Base-by-base conservation (phyloP, 2,113 vertebrate genomes). In the Nothobranchius kuhntae region DNA sequence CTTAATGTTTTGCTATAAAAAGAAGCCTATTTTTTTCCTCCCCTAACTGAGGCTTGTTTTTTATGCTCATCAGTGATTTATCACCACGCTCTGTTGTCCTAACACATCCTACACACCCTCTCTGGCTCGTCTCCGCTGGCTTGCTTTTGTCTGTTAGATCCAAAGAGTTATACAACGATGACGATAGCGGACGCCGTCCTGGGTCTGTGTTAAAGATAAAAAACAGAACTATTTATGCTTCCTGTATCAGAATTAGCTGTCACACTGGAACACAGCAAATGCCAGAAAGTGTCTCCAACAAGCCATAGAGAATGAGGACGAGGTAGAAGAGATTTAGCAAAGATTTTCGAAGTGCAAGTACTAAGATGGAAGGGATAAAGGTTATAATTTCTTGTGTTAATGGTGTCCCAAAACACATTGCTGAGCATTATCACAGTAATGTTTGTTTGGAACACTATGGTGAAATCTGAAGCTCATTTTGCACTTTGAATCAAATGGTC, bases 51-150 rank as follows among this genome's bases (percentile, higher is more conserved):
- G 63, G 54, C 59, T n/a, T 66, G 24, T 75, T 61, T 87, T 61
- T 79, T 88, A 81, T 83, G 83, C 83, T 87, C 57, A 75, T 87
- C 57, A 75, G 71, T 15, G 36, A 82, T 83, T 61, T 76, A 81
- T 89, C 73, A 75, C 71, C 50, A 50, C 44, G 51, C 64, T 77
- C 67, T 56, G 50, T 74, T 83, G 73, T 76, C 54, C 45, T 50
- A 64, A 73, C 81, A 70, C 86, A 68, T 86, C 83, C 83, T 71
- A 86, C 83, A 75, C 64, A 45, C 57, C 59, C 36, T 63, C 50
- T 44, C 54, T 71, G 36, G 55, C 21, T 55, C 46, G 67, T 48
- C 46, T 78, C 69, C 15, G 17, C 57, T 54, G 56, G 46, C 69
- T 64, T 59, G 13, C 54, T 67, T 82, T 70, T 78, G n/a, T 79